phyloP scores from a whole-genome alignment of 2,113 vertebrate species.

The Perccottus glenii region DNA sequence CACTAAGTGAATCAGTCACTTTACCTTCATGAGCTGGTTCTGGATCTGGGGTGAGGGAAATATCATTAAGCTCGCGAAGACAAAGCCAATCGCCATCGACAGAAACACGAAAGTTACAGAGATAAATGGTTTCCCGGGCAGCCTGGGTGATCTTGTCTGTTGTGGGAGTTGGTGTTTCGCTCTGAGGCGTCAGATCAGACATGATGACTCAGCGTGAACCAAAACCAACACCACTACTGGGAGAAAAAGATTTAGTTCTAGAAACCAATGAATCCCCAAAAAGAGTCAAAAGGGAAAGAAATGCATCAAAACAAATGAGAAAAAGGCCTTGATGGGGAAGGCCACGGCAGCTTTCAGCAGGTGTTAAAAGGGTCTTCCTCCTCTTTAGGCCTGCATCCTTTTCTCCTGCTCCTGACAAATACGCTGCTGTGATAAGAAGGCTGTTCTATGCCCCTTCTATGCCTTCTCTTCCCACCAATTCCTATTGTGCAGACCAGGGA shows the following conservation, averaged over 20 bases:
- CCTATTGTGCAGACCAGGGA: slow-evolving; percentile 46
- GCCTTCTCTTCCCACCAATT: slow-evolving; percentile 32
- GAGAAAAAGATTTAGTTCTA: slow-evolving; percentile 52
- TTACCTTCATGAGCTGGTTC: slow-evolving; percentile 98
- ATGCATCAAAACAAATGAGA: slow-evolving; percentile 45
- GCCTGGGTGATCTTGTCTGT: slow-evolving; percentile 99
- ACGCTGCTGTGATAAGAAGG: slow-evolving; percentile 56
- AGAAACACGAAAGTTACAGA: slow-evolving; percentile 99
- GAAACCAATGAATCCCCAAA: slow-evolving; percentile 30
- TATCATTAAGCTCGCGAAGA: slow-evolving; percentile 97
- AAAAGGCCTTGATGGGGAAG: slow-evolving; percentile 41
- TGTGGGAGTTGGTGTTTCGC: slow-evolving; percentile 97
- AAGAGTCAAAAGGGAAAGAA: slow-evolving; percentile 23
- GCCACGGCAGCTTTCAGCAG: slow-evolving; percentile 55
- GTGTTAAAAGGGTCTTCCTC: slow-evolving; percentile 57
- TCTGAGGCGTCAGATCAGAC: slow-evolving; percentile 97
- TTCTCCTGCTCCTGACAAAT: slow-evolving; percentile 53
- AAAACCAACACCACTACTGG: slow-evolving; percentile 69
- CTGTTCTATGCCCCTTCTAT: slow-evolving; percentile 27
- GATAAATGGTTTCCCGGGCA: slow-evolving; percentile 99
- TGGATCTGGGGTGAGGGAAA: slow-evolving; percentile 98
- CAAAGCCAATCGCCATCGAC: slow-evolving; percentile 99
- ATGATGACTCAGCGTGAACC: slow-evolving; percentile 97
- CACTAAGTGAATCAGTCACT: slow-evolving; percentile 16
- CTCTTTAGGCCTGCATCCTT: slow-evolving; percentile 57